These are phyloP conservation scores for Erynnis tages DNA, from an alignment of 2,888 invertebrate genomes.

Conservation along the genomic window DNA sequence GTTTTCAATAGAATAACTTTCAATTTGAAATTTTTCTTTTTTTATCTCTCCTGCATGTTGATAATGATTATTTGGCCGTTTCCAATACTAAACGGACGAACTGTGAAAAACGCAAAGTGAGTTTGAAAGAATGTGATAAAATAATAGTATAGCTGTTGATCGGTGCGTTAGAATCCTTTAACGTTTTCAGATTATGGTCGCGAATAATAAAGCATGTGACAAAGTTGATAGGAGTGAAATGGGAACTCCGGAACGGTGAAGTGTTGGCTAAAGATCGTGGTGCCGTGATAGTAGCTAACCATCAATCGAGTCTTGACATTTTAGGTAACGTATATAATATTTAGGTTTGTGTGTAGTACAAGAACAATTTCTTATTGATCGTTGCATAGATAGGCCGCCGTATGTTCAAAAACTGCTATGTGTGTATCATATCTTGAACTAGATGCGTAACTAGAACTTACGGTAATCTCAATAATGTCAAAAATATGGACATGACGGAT, in stretches of 20 bases:
- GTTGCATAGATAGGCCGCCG: too few species aligned
- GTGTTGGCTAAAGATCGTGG: conserved; percentile 73
- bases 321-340: conserved; percentile 67
- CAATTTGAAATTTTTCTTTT: conserved; percentile 46
- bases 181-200: conserved; percentile 43
- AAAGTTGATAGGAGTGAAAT: conserved; percentile 68
- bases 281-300: conserved; percentile 83
- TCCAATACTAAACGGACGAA: conserved; percentile 50
- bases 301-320: conserved; percentile 83
- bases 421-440: too few species aligned
- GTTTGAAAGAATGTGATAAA: conserved; percentile 35
- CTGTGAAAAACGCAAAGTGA: conserved; percentile 65
- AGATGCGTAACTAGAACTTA: too few species aligned
- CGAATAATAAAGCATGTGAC: conserved; percentile 55
- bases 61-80: conserved; percentile 46
- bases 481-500: too few species aligned
- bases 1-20: conserved; percentile 50
- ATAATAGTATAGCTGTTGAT: background rate
- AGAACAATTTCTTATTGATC: background rate
- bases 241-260: conserved; percentile 70
- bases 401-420: too few species aligned
- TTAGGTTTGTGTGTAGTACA: too few species aligned
- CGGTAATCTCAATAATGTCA: too few species aligned
- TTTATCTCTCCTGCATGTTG: conserved; percentile 42
- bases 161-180: background rate